A percentile compares a stretch with the other conserved stretches of the same genome.
Conservation (phyloP, 2,113 vertebrate species). For the Albula glossodonta region DNA sequence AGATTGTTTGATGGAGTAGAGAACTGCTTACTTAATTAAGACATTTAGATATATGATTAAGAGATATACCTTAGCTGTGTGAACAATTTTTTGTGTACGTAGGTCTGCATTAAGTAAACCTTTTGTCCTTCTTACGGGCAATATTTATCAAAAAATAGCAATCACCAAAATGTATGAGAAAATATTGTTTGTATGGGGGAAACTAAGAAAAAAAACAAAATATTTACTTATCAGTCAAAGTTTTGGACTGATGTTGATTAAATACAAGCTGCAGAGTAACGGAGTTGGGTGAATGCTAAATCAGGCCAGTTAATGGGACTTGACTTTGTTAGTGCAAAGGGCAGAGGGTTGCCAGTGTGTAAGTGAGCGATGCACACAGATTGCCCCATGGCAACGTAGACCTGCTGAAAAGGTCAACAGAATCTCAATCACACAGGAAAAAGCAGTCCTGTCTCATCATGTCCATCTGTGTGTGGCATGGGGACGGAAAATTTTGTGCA, state of each 20-base stretch:
- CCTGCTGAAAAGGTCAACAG: neutral
- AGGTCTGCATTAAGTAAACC: neutral
- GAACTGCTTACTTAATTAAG: neutral
- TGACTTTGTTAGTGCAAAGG: neutral
- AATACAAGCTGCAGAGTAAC: neutral
- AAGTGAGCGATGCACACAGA: neutral
- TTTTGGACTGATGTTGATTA: neutral
- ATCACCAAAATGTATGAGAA: neutral
- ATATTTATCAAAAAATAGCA: neutral
- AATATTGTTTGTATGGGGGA: neutral
- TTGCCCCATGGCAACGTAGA: neutral
- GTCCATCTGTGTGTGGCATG: neutral
- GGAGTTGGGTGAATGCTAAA: neutral
- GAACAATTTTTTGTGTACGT: neutral
- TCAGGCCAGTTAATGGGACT: neutral
- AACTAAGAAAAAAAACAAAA: neutral
- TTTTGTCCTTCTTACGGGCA: too few species aligned
- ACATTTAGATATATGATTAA: neutral
- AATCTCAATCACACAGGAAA: neutral
- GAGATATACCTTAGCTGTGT: neutral
- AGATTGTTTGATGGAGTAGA: neutral
- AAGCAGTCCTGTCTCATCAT: neutral
- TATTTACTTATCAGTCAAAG: neutral
- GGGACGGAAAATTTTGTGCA: neutral
- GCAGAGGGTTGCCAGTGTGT: neutral